Conservation (phyloP, 2,797 vertebrate genomes). For the Eutrigla gurnardus region DNA sequence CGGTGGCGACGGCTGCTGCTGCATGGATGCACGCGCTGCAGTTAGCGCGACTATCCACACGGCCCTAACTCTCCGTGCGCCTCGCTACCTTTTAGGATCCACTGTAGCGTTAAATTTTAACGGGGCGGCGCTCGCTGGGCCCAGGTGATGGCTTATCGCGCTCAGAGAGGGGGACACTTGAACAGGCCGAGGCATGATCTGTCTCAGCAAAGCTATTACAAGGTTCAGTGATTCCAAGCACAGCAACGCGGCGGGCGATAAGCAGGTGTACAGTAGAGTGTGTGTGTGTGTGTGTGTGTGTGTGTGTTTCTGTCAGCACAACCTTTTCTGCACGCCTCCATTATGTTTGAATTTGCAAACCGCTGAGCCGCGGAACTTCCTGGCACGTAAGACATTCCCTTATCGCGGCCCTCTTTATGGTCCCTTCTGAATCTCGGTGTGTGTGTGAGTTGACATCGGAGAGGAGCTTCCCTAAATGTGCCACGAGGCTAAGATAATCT, state of each 20-base stretch:
- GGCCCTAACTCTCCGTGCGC: constrained; percentile 38
- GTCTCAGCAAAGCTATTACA: constrained; percentile 83
- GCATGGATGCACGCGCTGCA: constrained; percentile 28
- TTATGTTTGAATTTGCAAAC: constrained; percentile 46
- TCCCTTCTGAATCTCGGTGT: constrained; percentile 42
- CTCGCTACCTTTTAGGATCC: constrained; percentile 62
- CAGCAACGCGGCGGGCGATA: constrained; percentile 56
- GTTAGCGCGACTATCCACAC: constrained; percentile 52
- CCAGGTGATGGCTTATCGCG: constrained; percentile 76
- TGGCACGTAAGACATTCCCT: constrained; percentile 29
- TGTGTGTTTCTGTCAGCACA: constrained; percentile 60
- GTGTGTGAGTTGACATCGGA: constrained; percentile 37
- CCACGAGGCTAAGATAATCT: constrained; percentile 61
- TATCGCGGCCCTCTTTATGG: constrained; percentile 58
- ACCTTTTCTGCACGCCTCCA: constrained; percentile 41
- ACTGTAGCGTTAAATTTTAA: constrained; percentile 71
- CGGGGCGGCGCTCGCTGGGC: constrained; percentile 53
- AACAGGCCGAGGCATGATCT: constrained; percentile 77
- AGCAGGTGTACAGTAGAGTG: constrained; percentile 66
- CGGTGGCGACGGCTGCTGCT: constrained; percentile 21
- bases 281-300: constrained; percentile 41
- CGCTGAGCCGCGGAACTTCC: constrained; percentile 52
- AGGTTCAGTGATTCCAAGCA: constrained; percentile 74
- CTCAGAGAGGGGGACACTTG: constrained; percentile 69
- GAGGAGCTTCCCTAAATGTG: constrained; percentile 52